Evolutionary conservation across 2,797 vertebrate species (phyloP).

Genomic region (Huso huso): DNA sequence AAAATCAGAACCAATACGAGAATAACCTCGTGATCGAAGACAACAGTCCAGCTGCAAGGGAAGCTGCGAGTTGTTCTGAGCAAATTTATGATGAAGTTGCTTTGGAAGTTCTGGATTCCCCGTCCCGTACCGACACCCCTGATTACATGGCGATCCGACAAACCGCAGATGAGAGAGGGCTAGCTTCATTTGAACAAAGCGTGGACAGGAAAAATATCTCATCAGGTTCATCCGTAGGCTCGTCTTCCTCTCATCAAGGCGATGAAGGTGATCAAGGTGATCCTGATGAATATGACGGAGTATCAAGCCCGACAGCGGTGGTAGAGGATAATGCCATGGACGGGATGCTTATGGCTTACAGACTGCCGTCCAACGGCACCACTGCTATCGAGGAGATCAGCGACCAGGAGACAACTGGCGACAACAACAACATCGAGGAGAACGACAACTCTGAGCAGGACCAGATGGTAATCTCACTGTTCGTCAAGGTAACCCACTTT

Average conservation of each 20-base stretch:
- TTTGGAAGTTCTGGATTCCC: background rate
- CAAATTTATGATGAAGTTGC: background rate
- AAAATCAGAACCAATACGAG: background rate
- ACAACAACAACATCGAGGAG: background rate
- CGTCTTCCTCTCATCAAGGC: too few relatives aligned
- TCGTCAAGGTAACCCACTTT: background rate
- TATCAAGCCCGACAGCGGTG: conserved; percentile 12
- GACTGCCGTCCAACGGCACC: conserved; percentile 19
- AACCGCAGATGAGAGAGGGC: background rate
- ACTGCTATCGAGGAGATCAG: conserved; percentile 1
- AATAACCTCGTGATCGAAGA: background rate
- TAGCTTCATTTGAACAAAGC: background rate
- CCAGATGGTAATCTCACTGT: background rate
- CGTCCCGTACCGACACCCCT: background rate
- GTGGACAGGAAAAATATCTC: conserved; percentile 24
- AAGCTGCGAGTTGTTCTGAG: background rate
- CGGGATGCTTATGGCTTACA: conserved; percentile 32
- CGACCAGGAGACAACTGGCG: background rate
- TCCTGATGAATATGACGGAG: background rate
- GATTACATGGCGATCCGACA: background rate
- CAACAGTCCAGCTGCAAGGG: background rate
- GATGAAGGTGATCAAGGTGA: background rate
- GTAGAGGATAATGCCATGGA: background rate
- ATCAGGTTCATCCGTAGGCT: conserved; percentile 27
- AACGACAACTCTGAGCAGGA: background rate